These are phyloP conservation scores for Eospalax fontanierii DNA, from an alignment of 2,797 vertebrate species.

Conservation along the genomic window DNA sequence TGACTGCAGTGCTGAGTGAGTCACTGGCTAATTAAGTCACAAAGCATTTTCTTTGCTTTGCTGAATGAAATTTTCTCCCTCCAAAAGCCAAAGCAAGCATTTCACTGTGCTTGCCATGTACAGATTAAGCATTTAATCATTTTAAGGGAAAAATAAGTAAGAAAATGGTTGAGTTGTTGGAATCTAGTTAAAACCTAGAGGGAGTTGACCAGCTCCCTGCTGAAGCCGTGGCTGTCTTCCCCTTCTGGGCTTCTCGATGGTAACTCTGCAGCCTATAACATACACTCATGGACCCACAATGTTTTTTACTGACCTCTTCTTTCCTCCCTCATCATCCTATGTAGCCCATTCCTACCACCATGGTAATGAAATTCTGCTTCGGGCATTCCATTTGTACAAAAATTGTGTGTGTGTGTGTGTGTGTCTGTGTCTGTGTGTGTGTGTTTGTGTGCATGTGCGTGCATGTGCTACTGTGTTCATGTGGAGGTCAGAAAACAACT, in stretches of 20 bases:
- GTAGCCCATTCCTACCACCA: background rate
- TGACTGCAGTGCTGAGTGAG: constrained; percentile 71
- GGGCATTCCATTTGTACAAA: background rate
- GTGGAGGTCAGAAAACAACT: background rate
- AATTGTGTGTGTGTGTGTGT: background rate
- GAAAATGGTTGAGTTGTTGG: constrained; percentile 63
- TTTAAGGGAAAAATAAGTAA: constrained; percentile 40
- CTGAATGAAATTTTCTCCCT: constrained; percentile 49
- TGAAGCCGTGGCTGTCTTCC: background rate
- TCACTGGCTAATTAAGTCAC: constrained; percentile 79
- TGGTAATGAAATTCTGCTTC: background rate
- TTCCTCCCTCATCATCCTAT: background rate
- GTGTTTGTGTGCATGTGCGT: background rate
- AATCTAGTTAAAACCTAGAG: constrained; percentile 20
- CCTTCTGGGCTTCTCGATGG: background rate
- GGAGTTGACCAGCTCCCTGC: constrained; percentile 5
- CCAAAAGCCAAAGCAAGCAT: constrained; percentile 48
- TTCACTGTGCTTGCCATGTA: constrained; percentile 57
- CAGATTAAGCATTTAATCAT: constrained; percentile 65
- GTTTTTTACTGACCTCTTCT: background rate
- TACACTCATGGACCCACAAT: background rate
- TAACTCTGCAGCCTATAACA: background rate
- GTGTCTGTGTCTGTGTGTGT: background rate
- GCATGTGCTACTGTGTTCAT: background rate
- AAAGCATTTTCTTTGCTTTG: constrained; percentile 72